phyloP scores from a whole-genome alignment of 2,113 vertebrate genomes.

The Phalacrocorax pelagicus region DNA sequence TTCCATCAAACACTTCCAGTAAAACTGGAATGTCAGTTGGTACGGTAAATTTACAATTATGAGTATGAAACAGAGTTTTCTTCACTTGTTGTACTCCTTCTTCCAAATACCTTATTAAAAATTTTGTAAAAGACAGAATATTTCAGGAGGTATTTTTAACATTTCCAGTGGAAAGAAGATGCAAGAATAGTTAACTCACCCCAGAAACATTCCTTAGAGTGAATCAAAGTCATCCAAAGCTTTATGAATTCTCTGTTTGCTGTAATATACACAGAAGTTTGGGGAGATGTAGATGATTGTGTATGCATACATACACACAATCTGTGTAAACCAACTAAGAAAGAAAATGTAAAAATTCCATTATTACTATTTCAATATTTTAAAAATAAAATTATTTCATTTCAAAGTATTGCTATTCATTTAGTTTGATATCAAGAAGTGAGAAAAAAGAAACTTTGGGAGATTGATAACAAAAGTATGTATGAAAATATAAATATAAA shows the following conservation, averaged over 20 bases:
- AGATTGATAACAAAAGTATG: neutral
- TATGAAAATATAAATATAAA: neutral
- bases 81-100: neutral
- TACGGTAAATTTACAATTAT: neutral
- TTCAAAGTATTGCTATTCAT: neutral
- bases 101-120: neutral
- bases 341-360: neutral
- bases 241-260: neutral
- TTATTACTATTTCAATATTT: neutral
- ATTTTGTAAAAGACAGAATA: neutral
- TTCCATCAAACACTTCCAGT: neutral
- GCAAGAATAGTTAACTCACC: neutral
- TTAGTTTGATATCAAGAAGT: neutral
- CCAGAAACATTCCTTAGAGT: rapidly evolving
- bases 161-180: neutral
- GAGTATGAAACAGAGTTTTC: neutral
- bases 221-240: neutral
- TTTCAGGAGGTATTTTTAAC: neutral
- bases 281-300: neutral
- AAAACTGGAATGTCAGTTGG: neutral
- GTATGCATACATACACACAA: too few species aligned
- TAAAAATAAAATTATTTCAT: neutral
- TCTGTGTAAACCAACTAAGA: neutral
- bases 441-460: neutral
- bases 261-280: neutral